A percentile compares a stretch with the other conserved stretches of the same genome.
Evolutionary conservation across 2,797 vertebrate genomes (phyloP).

Genomic region (Sebastes cheni): DNA sequence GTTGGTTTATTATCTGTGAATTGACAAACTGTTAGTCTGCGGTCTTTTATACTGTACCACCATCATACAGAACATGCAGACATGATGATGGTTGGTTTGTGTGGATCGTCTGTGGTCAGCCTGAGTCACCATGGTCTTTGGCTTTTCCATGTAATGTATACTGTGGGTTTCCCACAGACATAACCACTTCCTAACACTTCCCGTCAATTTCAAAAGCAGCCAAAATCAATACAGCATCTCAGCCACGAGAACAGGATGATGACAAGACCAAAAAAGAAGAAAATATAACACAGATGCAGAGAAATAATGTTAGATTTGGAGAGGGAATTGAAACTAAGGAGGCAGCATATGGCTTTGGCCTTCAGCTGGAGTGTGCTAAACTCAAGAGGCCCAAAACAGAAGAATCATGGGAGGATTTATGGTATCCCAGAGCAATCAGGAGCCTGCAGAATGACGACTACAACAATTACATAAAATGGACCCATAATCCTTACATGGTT

Average conservation of each 20-base stretch:
- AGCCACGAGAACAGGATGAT: slow-evolving; percentile 5
- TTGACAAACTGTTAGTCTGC: neutral
- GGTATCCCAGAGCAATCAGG: neutral
- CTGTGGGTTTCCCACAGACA: slow-evolving; percentile 45
- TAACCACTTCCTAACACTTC: slow-evolving; percentile 41
- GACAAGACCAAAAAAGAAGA: slow-evolving; percentile 24
- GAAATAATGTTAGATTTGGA: neutral
- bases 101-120: slow-evolving; percentile 37
- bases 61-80: neutral
- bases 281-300: slow-evolving; percentile 20
- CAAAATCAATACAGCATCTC: slow-evolving; percentile 40
- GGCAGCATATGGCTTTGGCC: neutral
- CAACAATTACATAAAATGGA: neutral
- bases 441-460: neutral
- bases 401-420: slow-evolving; percentile 12
- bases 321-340: neutral
- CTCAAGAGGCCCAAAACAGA: neutral
- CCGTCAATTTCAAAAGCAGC: slow-evolving; percentile 1
- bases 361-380: neutral
- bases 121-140: slow-evolving; percentile 29
- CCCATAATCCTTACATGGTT: neutral
- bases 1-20: neutral
- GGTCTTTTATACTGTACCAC: neutral
- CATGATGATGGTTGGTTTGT: neutral
- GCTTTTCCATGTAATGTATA: slow-evolving; percentile 1